These are phyloP conservation scores for Craniophora ligustri DNA, from an alignment of 2,888 invertebrate species.

Conservation along the genomic window DNA sequence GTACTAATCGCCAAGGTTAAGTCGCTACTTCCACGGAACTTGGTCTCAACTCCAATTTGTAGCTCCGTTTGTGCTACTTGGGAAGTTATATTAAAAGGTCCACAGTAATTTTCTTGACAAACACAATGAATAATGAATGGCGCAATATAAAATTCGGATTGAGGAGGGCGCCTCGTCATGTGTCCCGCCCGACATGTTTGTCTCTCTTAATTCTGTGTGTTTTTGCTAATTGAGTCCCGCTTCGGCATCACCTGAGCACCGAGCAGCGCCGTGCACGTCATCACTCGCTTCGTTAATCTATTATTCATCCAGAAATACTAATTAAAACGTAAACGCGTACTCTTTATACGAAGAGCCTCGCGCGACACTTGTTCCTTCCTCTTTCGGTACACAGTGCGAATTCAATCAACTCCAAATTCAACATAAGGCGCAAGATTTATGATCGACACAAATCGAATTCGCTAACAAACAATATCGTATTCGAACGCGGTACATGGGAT, in stretches of 20 bases:
- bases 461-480: slow-evolving; percentile 88
- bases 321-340: slow-evolving; percentile 64
- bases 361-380: slow-evolving; percentile 47
- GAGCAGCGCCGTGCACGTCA: slow-evolving; percentile 39
- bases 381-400: slow-evolving; percentile 74
- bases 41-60: slow-evolving; percentile 83
- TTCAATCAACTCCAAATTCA: slow-evolving; percentile 86
- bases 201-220: slow-evolving; percentile 86
- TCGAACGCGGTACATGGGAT: slow-evolving; percentile 84
- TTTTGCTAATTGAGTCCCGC: slow-evolving; percentile 86
- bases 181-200: slow-evolving; percentile 83
- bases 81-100: slow-evolving; percentile 88
- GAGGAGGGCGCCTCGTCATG: slow-evolving; percentile 80
- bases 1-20: slow-evolving; percentile 79
- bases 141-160: slow-evolving; percentile 87
- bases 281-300: slow-evolving; percentile 68
- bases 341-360: slow-evolving; percentile 48
- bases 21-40: slow-evolving; percentile 74
- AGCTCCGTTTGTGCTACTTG: slow-evolving; percentile 77
- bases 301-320: slow-evolving; percentile 77
- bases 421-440: slow-evolving; percentile 89
- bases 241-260: slow-evolving; percentile 74
- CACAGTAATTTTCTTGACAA: slow-evolving; percentile 87
- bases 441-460: slow-evolving; percentile 88
- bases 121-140: slow-evolving; percentile 86